Evolutionary conservation across 2,888 invertebrate species (phyloP), one percentile per base, ranked within the genome.

Genomic region (Cheilosia grossa): DNA sequence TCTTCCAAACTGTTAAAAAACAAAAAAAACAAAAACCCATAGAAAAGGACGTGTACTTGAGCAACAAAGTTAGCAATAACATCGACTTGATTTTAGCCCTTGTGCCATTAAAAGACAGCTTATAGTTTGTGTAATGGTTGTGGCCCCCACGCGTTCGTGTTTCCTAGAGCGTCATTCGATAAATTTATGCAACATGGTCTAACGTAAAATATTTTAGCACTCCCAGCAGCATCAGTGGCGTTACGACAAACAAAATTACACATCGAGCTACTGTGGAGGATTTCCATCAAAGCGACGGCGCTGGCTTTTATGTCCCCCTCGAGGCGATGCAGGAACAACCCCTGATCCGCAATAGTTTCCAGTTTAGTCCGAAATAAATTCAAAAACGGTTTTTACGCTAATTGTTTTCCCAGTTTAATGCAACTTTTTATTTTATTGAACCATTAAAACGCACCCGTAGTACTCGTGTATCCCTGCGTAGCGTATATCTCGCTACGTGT

Each of bases 351-450:
- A 74, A 74, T 74, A 83, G 83, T 83, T 79, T 83, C 61, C 83
- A 70, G 80, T 83, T 83, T 83, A 83, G 83, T 70, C 80, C 69
- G 82, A 86, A 88, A 81, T 79, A 88, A 88, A 87, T 88, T 82
- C 87, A 86, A 81, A 83, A 88, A 88, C 86, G 80, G 89, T 90
- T 89, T 91, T 91, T 89, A 91, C 89, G 90, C 90, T 91, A 91
- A 91, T 91, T 90, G 91, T 90, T 89, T 90, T 89, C 87, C 86
- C 88, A 87, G 88, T 89, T 90, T 89, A 90, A 89, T 89, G 89
- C 87, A 88, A 91, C 89, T 89, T 90, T 87, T 82, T 82, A 75
- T 77, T 87, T 86, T 87, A 75, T 72, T 81, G 73, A 59, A 64
- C 66, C 79, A 86, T 86, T 85, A 85, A 85, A 85, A 85, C 85